phyloP scores from a whole-genome alignment of 1,140 invertebrate species.

The Drosophila subpulchrella region DNA sequence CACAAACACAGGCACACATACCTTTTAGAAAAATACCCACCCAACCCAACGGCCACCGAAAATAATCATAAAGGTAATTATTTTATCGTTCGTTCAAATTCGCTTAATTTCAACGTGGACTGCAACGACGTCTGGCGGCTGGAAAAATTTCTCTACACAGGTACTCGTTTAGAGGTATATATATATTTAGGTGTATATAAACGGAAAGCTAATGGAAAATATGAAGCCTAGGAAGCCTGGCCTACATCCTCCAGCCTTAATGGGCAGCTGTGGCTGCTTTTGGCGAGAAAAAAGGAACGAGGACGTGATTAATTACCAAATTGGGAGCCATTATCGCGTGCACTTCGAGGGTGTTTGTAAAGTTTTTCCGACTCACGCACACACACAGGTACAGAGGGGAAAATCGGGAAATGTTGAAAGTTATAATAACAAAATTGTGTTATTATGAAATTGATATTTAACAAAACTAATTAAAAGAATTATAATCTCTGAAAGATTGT shows the following conservation, averaged over 20 bases:
- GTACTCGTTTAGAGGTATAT: background rate
- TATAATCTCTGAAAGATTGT: too few relatives aligned
- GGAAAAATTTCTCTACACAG: slow-evolving; percentile 41
- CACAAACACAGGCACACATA: slow-evolving; percentile 11
- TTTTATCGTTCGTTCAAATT: slow-evolving; percentile 75
- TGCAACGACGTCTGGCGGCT: slow-evolving; percentile 24
- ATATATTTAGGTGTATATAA: slow-evolving; percentile 1
- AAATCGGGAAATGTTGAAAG: background rate
- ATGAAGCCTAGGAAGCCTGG: slow-evolving; percentile 44
- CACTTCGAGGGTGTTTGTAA: slow-evolving; percentile 72
- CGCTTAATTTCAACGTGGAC: slow-evolving; percentile 67
- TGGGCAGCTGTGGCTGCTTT: slow-evolving; percentile 40
- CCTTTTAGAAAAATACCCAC: background rate
- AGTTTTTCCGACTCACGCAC: slow-evolving; percentile 61
- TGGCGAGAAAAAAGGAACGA: slow-evolving; percentile 24
- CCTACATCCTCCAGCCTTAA: slow-evolving; percentile 20
- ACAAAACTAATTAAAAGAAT: too few relatives aligned
- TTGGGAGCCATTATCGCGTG: slow-evolving; percentile 77
- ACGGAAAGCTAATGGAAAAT: slow-evolving; percentile 66
- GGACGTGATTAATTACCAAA: slow-evolving; percentile 78
- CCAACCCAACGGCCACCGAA: slow-evolving; percentile 14
- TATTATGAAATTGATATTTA: too few relatives aligned
- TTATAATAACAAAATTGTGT: too few relatives aligned
- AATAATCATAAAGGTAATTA: slow-evolving; percentile 79
- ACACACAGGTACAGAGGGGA: slow-evolving; percentile 11